Evolutionary conservation across 2,113 vertebrate genomes (phyloP).

Genomic region (Callipepla squamata): DNA sequence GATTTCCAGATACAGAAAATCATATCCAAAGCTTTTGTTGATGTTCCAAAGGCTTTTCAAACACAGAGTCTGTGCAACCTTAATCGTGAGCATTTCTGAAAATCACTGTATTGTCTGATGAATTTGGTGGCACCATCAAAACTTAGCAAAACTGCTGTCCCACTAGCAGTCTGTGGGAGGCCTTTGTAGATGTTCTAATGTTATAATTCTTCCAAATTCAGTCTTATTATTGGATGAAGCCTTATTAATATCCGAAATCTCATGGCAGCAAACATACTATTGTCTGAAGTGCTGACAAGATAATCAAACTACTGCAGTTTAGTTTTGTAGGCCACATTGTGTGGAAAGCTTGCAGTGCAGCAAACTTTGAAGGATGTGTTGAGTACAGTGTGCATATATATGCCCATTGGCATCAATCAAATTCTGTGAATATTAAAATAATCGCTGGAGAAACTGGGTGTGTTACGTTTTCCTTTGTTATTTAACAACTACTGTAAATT

Average conservation of each 20-base stretch:
- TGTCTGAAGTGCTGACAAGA: background rate
- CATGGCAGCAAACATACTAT: background rate
- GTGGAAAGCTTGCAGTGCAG: background rate
- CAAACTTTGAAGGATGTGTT: background rate
- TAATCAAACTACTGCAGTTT: background rate
- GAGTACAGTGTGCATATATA: background rate
- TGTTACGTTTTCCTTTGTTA: background rate
- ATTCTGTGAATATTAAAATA: slow-evolving; percentile 54
- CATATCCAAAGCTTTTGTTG: background rate
- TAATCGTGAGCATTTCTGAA: background rate
- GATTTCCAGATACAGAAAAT: background rate
- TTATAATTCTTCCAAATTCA: background rate
- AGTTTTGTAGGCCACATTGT: background rate
- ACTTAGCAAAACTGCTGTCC: background rate
- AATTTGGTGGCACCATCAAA: background rate
- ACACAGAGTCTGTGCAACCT: background rate
- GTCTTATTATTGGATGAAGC: background rate
- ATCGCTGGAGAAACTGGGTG: background rate
- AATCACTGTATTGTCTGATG: background rate
- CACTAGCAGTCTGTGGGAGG: background rate
- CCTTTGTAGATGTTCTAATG: background rate
- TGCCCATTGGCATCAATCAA: background rate
- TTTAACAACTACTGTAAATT: background rate
- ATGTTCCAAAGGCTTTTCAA: background rate
- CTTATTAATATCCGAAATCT: background rate